Base-by-base conservation (phyloP, 2,888 invertebrate species). In the Amaurobius ferox region DNA sequence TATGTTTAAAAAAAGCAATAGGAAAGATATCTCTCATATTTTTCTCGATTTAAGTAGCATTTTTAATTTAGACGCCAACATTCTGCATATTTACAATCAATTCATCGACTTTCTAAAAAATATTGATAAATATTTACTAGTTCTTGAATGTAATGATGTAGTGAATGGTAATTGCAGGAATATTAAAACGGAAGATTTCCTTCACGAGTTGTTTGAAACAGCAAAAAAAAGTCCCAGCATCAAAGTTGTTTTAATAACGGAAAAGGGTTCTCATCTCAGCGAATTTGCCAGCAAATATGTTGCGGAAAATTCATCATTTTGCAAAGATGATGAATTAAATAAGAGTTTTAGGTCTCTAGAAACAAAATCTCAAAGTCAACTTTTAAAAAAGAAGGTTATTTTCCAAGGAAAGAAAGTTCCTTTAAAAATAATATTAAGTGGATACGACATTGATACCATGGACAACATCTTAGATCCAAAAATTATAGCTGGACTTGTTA, bases 11-110 rank as follows among this genome's bases (percentile, higher is more conserved):
- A 44, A 16, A 13, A n/a, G 3, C 9, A 11, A 62, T 29, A 16
- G 23, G 3, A 55, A 55, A 9, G 29, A 23, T 11, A 29, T 13
- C 5, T 23, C 7, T 62, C 29, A 28, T 29, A 16, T 29, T 26
- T 62, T 62, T 62, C 62, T 62, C 29, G n/a, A 23, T 62, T 28
- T 62, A 29, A 26, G 23, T 23, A 62, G 62, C 16, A 62, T 62
- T 3, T 62, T 62, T 28, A 9, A 16, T 62, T 28, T 29, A 62
- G 62, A 26, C 3, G 26, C 1, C 1, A 11, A 26, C 1, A 29
- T 62, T 9, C n/a, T n/a, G n/a, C n/a, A n/a, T n/a, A n/a, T n/a
- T n/a, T n/a, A n/a, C n/a, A n/a, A n/a, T n/a, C n/a, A n/a, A n/a
- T 29, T 62, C 23, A 62, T 29, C 29, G 11, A 26, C 16, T 62